Evolutionary conservation across 2,797 vertebrate genomes (phyloP).

Genomic region (Hylomyscus alleni): DNA sequence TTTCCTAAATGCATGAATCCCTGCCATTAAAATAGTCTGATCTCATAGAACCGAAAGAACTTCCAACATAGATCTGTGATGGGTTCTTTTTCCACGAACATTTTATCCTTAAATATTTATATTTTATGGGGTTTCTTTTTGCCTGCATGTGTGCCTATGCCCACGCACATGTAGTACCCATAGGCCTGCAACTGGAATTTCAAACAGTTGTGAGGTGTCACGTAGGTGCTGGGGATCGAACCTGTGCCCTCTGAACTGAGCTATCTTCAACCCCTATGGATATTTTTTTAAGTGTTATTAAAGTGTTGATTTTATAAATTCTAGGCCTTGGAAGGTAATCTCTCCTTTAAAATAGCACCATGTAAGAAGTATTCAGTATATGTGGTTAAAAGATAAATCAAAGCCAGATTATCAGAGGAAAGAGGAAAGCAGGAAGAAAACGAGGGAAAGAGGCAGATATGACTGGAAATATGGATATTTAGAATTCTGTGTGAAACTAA

Average conservation of each 20-base stretch:
- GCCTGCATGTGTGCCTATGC: background rate
- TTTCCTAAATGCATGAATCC: background rate
- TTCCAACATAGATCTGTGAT: background rate
- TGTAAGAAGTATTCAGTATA: conserved; percentile 8
- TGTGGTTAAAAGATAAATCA: conserved; percentile 17
- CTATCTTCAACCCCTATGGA: background rate
- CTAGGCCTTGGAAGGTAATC: background rate
- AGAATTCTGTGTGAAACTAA: conserved; percentile 55
- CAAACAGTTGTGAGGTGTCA: background rate
- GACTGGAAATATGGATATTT: background rate
- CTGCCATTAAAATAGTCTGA: background rate
- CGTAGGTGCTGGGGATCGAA: background rate
- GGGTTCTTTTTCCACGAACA: conserved; percentile 11
- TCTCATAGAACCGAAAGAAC: conserved; percentile 26
- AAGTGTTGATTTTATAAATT: conserved; percentile 46
- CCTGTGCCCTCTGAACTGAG: background rate
- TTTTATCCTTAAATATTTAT: background rate
- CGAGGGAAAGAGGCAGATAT: background rate
- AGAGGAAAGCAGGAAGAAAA: background rate
- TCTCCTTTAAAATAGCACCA: background rate
- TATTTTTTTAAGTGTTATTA: conserved; percentile 16
- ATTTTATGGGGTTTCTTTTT: background rate
- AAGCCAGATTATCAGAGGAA: conserved; percentile 13
- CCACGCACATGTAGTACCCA: background rate
- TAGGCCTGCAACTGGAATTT: background rate